Evolutionary conservation across 1,140 invertebrate genomes (phyloP), one percentile per base, ranked within the genome.

Genomic region (Psilanteris sp.): DNA sequence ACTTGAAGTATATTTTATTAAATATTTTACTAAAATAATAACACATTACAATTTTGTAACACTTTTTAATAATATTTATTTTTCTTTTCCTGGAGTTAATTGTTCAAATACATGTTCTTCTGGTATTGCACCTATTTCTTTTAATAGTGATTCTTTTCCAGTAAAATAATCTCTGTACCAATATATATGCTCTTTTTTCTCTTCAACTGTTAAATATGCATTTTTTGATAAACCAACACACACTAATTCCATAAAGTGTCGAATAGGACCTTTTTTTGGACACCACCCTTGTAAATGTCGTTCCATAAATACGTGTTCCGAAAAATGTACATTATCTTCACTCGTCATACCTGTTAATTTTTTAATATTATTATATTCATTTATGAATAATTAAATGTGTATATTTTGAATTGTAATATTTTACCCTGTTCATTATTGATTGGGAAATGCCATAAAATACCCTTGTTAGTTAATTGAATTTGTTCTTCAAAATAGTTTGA

Each of bases 231-330:
- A 89, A n/a, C 97, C 97, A 0, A 94, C 91, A 76, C 94, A 95
- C 0, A 99, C 97, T 3, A 99, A 89, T 84, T 99, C 97, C 97
- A 99, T 99, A 84, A 98, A 99, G 86, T 98, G 95, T 9, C 95
- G 89, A 54, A 99, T 91, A 0, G 97, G 97, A 0, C 97, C 97
- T 79, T 90, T 92, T 24, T 88, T 90, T 0, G 98, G 97, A 88
- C 98, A 98, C 94, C 95, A 97, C 1, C 90, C 91, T 82, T 94
- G 91, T 11, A 98, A 89, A 83, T 97, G 92, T 10, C 90, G 85
- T 67, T 99, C 97, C 4, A 99, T 86, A 85, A 99, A 98, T 9
- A 99, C 92, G 83, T 99, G 98, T 70, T 98, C 95, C 1, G 94
- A 91, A 84, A 98, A 98, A 71, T 94, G 92, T 0, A 96, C 90